phyloP scores from a whole-genome alignment of 2,797 vertebrate species.

The Momotus momota region DNA sequence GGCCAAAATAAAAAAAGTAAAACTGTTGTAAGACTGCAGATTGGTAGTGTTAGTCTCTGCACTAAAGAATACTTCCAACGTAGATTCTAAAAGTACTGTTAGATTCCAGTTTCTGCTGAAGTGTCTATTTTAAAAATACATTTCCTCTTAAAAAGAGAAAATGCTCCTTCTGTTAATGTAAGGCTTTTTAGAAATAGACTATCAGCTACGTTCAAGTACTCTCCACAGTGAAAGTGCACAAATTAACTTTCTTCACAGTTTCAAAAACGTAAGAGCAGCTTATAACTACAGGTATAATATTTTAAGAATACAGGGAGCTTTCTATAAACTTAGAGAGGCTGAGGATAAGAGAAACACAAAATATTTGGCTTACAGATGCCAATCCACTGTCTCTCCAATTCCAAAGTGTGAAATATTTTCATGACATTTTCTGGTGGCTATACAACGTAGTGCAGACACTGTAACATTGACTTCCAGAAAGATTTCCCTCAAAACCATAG shows the following conservation, averaged over 20 bases:
- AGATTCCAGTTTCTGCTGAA: background rate
- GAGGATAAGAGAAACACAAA: background rate
- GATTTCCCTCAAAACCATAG: background rate
- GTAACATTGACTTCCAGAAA: background rate
- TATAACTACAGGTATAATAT: background rate
- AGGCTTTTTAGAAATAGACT: background rate
- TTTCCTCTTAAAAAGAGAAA: background rate
- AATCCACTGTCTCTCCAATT: background rate
- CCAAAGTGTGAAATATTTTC: background rate
- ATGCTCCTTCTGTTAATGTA: background rate
- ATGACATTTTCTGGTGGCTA: background rate
- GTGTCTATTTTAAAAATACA: background rate
- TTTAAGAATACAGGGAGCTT: background rate
- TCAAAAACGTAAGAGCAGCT: background rate
- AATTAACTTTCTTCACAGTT: background rate
- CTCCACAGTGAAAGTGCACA: background rate
- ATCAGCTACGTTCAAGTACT: background rate
- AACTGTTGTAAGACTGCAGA: background rate
- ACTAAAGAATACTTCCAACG: background rate
- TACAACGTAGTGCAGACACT: accelerated
- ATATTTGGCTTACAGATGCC: background rate
- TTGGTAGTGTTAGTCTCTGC: background rate
- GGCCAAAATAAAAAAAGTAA: background rate
- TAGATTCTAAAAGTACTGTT: background rate
- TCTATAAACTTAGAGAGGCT: background rate